Percentiles rank a stretch among this genome's conserved stretches.
phyloP scores from a whole-genome alignment of 2,888 invertebrate species.

The Pantelozetes paolii region DNA sequence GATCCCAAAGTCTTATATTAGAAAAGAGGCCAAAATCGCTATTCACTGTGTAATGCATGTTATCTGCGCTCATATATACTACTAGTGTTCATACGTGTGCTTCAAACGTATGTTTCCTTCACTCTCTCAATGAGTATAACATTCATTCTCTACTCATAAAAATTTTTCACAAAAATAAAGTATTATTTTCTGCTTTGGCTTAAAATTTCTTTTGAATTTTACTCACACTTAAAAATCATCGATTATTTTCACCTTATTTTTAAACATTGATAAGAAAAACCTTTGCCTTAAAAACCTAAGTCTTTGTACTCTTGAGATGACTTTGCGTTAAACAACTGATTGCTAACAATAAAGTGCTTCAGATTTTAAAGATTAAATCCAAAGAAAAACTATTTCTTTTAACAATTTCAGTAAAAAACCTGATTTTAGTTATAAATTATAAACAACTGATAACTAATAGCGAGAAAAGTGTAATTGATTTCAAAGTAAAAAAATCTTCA shows the following conservation, averaged over 20 bases:
- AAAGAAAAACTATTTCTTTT: background rate
- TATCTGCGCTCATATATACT: too few relatives aligned
- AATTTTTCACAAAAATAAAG: background rate
- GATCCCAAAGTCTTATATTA: background rate
- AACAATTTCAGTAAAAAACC: background rate
- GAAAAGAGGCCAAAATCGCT: background rate
- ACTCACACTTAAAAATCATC: background rate
- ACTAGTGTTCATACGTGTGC: slow-evolving; percentile 13
- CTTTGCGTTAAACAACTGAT: background rate
- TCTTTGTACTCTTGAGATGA: background rate
- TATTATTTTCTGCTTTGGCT: background rate
- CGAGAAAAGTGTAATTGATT: too few relatives aligned
- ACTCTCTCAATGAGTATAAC: background rate
- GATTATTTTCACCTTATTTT: slow-evolving; percentile 13
- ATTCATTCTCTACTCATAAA: background rate
- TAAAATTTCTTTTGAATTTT: background rate
- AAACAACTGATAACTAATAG: too few relatives aligned
- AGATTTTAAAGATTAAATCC: slow-evolving; percentile 1
- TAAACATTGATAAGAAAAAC: background rate
- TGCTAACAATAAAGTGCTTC: slow-evolving; percentile 1
- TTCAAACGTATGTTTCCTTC: background rate
- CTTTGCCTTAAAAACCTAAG: background rate
- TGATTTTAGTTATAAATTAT: too few relatives aligned
- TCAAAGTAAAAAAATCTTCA: too few relatives aligned
- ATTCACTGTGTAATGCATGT: background rate